A percentile compares a stretch with the other conserved stretches of the same genome.
Evolutionary conservation across 2,888 invertebrate species (phyloP).

Genomic region (Serrognathus titanus): DNA sequence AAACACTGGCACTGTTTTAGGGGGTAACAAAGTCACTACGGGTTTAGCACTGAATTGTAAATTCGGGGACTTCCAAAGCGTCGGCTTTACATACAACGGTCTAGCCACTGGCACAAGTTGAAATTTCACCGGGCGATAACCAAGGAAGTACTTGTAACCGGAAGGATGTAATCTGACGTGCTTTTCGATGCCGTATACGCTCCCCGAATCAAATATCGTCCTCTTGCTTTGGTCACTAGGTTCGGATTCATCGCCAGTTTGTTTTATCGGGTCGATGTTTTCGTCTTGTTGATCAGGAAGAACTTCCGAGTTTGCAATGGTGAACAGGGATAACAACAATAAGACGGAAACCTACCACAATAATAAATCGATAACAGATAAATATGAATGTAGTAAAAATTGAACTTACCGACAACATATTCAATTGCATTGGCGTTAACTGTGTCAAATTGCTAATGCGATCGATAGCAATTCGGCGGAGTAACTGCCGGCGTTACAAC

Average conservation of each 20-base stretch:
- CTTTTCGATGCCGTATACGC: conserved; percentile 14
- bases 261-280: conserved; percentile 13
- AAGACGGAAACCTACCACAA: too few relatives aligned
- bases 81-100: conserved; percentile 7
- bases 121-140: conserved; percentile 15
- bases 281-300: conserved; percentile 12
- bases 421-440: background rate
- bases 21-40: conserved; percentile 13
- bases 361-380: too few relatives aligned
- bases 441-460: background rate
- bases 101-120: conserved; percentile 14
- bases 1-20: conserved; percentile 13
- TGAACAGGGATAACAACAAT: too few relatives aligned
- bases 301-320: conserved; percentile 1
- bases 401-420: too few relatives aligned
- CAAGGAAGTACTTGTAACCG: conserved; percentile 15
- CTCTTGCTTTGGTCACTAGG: conserved; percentile 16
- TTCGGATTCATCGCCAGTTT: conserved; percentile 10
- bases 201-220: conserved; percentile 11
- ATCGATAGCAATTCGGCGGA: conserved; percentile 10
- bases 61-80: conserved; percentile 3
- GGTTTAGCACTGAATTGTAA: conserved; percentile 8
- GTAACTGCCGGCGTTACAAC: conserved; percentile 16
- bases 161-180: conserved; percentile 11
- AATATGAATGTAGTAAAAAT: too few relatives aligned